Base-by-base conservation (phyloP, 2,113 vertebrate genomes). In the Marmota monax region DNA sequence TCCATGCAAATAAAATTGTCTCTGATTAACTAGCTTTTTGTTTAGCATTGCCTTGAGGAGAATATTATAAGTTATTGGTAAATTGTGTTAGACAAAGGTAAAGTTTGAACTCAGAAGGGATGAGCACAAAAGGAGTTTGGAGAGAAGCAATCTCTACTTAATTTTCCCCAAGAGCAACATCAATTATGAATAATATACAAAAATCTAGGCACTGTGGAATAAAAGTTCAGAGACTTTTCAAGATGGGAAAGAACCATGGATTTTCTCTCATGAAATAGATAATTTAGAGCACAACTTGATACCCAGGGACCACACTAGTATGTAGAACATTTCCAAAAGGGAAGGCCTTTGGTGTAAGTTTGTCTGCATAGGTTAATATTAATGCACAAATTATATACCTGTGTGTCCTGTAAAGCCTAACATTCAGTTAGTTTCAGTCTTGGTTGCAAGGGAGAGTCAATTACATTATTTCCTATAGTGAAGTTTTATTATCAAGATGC, bases 11-110 rank as follows among this genome's bases (percentile, higher is more conserved):
- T 53, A 53, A 87, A 79, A 72, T 34, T 79, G 25, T 84, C 61
- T 94, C 79, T 94, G 65, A 92, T 86, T 61, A 95, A 84, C 14
- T 74, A 53, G 42, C 27, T 92, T 84, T 8, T 51, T 87, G 4
- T 65, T 95, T 77, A 93, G 34, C 34, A 67, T 69, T 56, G 34
- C 12, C 42, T 56, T 78, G 39, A 93, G 23, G 76, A 89, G 82
- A 93, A 85, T 86, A 91, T 29, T 39, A 70, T 79, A 70, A 20
- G 27, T n/a, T 16, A 65, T 7, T 48, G 39, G 45, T 78, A 39
- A 86, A 48, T 29, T 70, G 48, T 73, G 74, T 89, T 56, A 83
- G n/a, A 69, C 12, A 34, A 10, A 12, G n/a, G 53, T 10, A n/a
- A 72, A 23, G 51, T 51, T 29, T 69, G 48, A 91, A 67, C 5